Evolutionary conservation across 2,797 vertebrate species (phyloP).

Genomic region (Chromobotia macracanthus): DNA sequence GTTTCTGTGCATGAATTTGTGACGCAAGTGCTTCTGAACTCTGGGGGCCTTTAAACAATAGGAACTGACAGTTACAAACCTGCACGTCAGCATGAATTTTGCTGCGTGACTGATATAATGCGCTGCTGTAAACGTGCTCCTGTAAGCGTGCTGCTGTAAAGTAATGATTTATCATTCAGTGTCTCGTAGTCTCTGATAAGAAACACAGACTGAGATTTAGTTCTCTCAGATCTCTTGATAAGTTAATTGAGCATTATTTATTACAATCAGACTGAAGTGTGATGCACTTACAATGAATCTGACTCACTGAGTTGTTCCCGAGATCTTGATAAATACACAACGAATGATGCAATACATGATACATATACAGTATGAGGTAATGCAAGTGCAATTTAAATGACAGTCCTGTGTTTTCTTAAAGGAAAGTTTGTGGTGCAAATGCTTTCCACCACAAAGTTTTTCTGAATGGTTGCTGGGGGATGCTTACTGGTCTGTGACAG

Average conservation of each 20-base stretch:
- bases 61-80: constrained; percentile 50
- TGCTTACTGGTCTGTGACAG: background rate
- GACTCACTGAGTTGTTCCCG: background rate
- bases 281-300: background rate
- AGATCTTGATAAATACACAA: background rate
- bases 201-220: background rate
- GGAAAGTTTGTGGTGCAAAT: too few relatives aligned
- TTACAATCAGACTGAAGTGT: background rate
- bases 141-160: constrained; percentile 1
- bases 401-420: background rate
- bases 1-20: constrained; percentile 30
- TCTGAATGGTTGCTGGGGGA: background rate
- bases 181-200: background rate
- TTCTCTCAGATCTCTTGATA: background rate
- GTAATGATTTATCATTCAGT: constrained; percentile 27
- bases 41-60: constrained; percentile 49
- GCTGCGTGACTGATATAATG: constrained; percentile 63
- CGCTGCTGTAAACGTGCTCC: constrained; percentile 8
- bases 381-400: background rate
- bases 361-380: background rate
- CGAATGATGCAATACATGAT: background rate
- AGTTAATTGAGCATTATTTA: background rate
- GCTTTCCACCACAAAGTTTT: background rate
- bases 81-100: constrained; percentile 55
- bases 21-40: constrained; percentile 43